A percentile compares a stretch with the other conserved stretches of the same genome.
phyloP scores from a whole-genome alignment of 2,888 invertebrate species.

The Dexiosoma caninum region DNA sequence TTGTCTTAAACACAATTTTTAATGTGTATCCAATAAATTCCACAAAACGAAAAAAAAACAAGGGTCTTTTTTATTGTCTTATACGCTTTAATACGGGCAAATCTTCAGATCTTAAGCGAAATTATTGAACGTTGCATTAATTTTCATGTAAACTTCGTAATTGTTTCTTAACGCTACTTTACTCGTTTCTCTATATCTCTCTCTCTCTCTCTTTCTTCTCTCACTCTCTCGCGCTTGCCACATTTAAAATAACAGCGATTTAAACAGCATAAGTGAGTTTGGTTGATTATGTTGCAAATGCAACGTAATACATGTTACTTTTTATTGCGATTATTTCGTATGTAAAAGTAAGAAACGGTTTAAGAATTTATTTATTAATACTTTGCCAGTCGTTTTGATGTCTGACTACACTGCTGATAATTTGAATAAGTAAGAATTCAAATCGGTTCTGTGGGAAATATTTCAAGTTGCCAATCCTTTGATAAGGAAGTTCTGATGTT shows the following conservation, averaged over 20 bases:
- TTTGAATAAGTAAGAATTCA: not conserved
- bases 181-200: constrained; percentile 1
- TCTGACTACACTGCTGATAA: not conserved
- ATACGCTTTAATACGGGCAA: constrained; percentile 53
- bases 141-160: constrained; percentile 64
- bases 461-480: too few species aligned
- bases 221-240: not conserved
- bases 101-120: constrained; percentile 64
- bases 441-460: not conserved
- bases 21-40: constrained; percentile 53
- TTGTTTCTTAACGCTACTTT: constrained; percentile 67
- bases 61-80: constrained; percentile 48
- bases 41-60: constrained; percentile 24
- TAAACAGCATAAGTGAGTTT: not conserved
- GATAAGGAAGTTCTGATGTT: too few species aligned
- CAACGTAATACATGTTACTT: not conserved
- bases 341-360: constrained; percentile 25
- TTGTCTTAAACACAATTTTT: constrained; percentile 8
- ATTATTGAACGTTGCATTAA: constrained; percentile 64
- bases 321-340: constrained; percentile 20
- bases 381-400: not conserved
- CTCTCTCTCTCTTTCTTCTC: too few species aligned
- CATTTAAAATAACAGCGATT: not conserved
- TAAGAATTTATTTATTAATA: constrained; percentile 5
- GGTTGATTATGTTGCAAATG: not conserved